Evolutionary conservation across 2,888 invertebrate species (phyloP).

Genomic region (Auanema freiburgensis): DNA sequence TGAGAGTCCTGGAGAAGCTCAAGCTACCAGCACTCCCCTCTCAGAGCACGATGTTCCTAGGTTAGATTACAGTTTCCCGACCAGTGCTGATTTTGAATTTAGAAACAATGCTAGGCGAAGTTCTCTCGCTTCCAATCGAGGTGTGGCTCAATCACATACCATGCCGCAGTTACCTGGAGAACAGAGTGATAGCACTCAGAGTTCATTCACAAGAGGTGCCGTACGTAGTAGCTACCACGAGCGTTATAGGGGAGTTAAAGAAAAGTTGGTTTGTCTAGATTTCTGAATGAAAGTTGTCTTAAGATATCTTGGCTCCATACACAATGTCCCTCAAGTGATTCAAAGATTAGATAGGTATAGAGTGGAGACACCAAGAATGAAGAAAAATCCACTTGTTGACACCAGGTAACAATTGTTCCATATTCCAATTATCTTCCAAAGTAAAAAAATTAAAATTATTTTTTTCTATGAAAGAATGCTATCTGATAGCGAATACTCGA

Average conservation of each 20-base stretch:
- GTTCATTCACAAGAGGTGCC: constrained; percentile 11
- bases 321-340: constrained; percentile 4
- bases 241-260: constrained; percentile 16
- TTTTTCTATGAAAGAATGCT: too few species aligned
- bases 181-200: constrained; percentile 20
- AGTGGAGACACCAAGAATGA: constrained; percentile 9
- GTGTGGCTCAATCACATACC: constrained; percentile 7
- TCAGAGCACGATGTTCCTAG: constrained; percentile 1
- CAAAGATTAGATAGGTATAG: constrained; percentile 13
- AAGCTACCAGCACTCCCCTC: constrained; percentile 36
- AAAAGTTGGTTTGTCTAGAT: constrained; percentile 9
- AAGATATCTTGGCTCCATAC: constrained; percentile 9
- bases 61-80: not conserved
- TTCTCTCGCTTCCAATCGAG: constrained; percentile 14
- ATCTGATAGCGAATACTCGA: too few species aligned
- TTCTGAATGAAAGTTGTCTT: not conserved
- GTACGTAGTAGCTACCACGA: constrained; percentile 20
- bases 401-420: constrained; percentile 6
- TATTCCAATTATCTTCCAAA: not conserved
- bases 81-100: not conserved
- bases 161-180: constrained; percentile 10
- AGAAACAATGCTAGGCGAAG: not conserved
- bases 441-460: too few species aligned
- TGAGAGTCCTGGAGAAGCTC: constrained; percentile 28
- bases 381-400: constrained; percentile 13